phyloP scores from a whole-genome alignment of 2,888 invertebrate species.

The Acanthosepion esculentum region DNA sequence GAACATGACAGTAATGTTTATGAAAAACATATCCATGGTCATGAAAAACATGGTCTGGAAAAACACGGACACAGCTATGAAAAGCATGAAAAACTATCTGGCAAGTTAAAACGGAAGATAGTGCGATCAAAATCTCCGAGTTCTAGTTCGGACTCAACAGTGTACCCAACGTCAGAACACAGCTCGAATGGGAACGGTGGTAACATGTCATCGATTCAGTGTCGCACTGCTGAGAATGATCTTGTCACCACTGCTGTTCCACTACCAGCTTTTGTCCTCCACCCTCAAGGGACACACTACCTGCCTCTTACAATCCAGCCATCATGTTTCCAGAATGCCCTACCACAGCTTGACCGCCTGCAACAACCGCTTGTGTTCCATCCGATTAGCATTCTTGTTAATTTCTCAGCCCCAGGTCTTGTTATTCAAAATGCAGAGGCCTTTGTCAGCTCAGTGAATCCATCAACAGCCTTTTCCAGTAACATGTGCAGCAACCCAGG shows the following conservation, averaged over 20 bases:
- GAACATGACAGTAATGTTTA: background rate
- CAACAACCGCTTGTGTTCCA: constrained; percentile 63
- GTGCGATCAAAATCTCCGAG: constrained; percentile 42
- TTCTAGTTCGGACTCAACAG: constrained; percentile 56
- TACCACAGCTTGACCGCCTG: constrained; percentile 45
- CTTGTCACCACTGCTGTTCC: constrained; percentile 53
- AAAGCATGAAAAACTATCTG: constrained; percentile 14
- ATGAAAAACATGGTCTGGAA: background rate
- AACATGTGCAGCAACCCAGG: background rate
- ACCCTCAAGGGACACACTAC: constrained; percentile 91
- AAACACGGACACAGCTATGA: constrained; percentile 40
- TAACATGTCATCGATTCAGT: constrained; percentile 44
- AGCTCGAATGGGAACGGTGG: constrained; percentile 55
- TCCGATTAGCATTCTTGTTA: constrained; percentile 72
- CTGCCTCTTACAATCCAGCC: constrained; percentile 81
- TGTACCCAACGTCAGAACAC: constrained; percentile 57
- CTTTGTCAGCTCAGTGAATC: constrained; percentile 34
- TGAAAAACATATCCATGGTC: background rate
- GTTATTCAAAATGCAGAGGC: constrained; percentile 39
- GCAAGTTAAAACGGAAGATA: constrained; percentile 44
- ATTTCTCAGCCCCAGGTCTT: constrained; percentile 63
- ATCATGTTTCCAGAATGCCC: constrained; percentile 74
- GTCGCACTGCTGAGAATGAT: constrained; percentile 48
- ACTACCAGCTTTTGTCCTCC: constrained; percentile 90
- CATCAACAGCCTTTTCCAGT: background rate